Percentiles rank a stretch among this genome's conserved stretches.
phyloP scores from a whole-genome alignment of 2,113 vertebrate genomes.

The Dasypus novemcinctus region DNA sequence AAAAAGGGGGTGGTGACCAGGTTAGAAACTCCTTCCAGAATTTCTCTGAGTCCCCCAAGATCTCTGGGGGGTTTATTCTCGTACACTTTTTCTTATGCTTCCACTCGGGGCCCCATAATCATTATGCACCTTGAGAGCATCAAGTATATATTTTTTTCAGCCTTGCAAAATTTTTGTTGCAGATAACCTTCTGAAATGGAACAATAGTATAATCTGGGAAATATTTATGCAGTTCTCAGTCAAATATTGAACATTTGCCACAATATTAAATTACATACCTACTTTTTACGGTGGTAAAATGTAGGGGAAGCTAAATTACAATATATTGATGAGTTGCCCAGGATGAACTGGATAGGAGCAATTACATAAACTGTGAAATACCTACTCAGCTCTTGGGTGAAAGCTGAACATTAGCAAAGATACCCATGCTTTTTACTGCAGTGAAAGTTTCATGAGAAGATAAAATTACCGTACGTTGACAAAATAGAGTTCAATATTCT shows the following conservation, averaged over 20 bases:
- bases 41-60: not conserved
- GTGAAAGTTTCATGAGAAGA: conserved; percentile 64
- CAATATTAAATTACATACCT: not conserved
- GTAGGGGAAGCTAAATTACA: conserved; percentile 13
- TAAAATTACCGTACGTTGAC: conserved; percentile 62
- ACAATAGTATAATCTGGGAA: conserved; percentile 16
- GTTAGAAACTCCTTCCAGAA: not conserved
- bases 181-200: conserved; percentile 19
- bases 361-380: conserved; percentile 27
- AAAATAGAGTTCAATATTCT: conserved; percentile 49
- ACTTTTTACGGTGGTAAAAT: conserved; percentile 25
- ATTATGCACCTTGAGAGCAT: not conserved
- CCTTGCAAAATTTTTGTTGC: conserved; percentile 4
- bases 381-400: conserved; percentile 14
- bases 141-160: not conserved
- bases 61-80: not conserved
- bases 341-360: not conserved
- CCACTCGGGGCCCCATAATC: not conserved
- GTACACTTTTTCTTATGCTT: not conserved
- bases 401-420: conserved; percentile 47
- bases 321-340: not conserved
- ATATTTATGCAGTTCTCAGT: conserved; percentile 33
- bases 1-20: not conserved
- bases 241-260: conserved; percentile 14
- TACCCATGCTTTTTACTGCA: conserved; percentile 43